Evolutionary conservation across 1,140 invertebrate genomes (phyloP).

Genomic region (Agraylea sexmaculata): DNA sequence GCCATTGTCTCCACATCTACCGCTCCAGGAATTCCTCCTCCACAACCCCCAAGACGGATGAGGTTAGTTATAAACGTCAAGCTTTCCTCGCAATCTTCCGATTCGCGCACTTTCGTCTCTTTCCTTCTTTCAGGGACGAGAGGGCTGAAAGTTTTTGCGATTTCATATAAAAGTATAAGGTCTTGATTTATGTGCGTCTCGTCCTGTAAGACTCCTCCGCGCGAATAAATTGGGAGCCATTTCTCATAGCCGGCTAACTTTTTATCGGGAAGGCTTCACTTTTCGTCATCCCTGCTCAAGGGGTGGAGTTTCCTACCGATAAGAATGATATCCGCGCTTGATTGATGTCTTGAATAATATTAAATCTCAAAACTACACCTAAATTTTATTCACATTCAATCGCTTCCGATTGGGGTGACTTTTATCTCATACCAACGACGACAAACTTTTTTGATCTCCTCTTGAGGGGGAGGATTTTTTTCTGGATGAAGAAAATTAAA

Average conservation of each 20-base stretch:
- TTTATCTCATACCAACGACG: no score
- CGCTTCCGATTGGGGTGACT: no score
- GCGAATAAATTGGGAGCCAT: slow-evolving; percentile 42
- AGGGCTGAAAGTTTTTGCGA: slow-evolving; percentile 21
- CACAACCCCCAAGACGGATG: slow-evolving; percentile 21
- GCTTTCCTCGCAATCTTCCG: slow-evolving; percentile 21
- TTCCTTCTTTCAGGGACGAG: slow-evolving; percentile 6
- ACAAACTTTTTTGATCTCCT: no score
- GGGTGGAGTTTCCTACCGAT: no score
- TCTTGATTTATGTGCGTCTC: slow-evolving; percentile 23
- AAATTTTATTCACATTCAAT: no score
- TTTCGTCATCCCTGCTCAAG: slow-evolving; percentile 47
- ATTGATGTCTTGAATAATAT: no score
- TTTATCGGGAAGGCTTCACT: slow-evolving; percentile 46
- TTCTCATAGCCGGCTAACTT: slow-evolving; percentile 47
- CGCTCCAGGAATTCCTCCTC: no score
- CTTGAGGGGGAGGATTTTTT: no score
- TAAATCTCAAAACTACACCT: no score
- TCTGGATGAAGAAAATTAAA: no score
- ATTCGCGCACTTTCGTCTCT: slow-evolving; percentile 17
- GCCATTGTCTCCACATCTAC: no score
- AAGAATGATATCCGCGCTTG: no score
- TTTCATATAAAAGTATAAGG: slow-evolving; percentile 24
- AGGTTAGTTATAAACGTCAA: slow-evolving; percentile 24
- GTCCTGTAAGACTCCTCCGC: neutral